Evolutionary conservation across 2,888 invertebrate genomes (phyloP).

Genomic region (Macrosoma leucophasiata): DNA sequence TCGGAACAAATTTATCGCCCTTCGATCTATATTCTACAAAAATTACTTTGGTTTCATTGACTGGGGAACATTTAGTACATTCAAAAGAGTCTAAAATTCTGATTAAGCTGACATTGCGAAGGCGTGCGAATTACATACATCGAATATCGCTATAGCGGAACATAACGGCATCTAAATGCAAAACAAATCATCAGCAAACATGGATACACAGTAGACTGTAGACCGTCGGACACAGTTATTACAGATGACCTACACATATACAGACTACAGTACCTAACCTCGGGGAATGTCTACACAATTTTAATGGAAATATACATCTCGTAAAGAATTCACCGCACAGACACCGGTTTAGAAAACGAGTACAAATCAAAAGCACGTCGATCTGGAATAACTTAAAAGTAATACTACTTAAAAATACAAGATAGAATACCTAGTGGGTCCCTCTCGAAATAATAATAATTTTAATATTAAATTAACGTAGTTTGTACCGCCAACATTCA

Average conservation of each 20-base stretch:
- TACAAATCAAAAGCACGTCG: slow-evolving; percentile 55
- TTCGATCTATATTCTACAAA: slow-evolving; percentile 24
- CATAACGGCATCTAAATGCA: slow-evolving; percentile 33
- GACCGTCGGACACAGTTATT: slow-evolving; percentile 10
- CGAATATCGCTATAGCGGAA: slow-evolving; percentile 1
- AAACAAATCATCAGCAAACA: slow-evolving; percentile 22
- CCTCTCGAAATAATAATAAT: slow-evolving; percentile 56
- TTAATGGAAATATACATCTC: slow-evolving; percentile 31
- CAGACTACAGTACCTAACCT: slow-evolving; percentile 27
- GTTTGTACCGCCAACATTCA: slow-evolving; percentile 67
- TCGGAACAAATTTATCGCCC: slow-evolving; percentile 2
- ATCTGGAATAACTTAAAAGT: slow-evolving; percentile 67
- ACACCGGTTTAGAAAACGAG: slow-evolving; percentile 34
- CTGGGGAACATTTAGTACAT: slow-evolving; percentile 30
- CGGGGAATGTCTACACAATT: slow-evolving; percentile 49
- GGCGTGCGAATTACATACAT: slow-evolving; percentile 3
- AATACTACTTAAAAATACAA: slow-evolving; percentile 65
- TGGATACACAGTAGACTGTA: too few relatives aligned
- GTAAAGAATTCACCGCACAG: slow-evolving; percentile 29
- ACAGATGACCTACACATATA: slow-evolving; percentile 18
- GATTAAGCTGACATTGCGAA: slow-evolving; percentile 2
- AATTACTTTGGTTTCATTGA: slow-evolving; percentile 42
- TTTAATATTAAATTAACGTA: slow-evolving; percentile 42
- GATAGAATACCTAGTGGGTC: slow-evolving; percentile 66
- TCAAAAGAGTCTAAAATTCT: slow-evolving; percentile 10